Percentiles rank a stretch among this genome's conserved stretches.
These are phyloP conservation scores for Aphis craccivora DNA, from an alignment of 1,140 invertebrate species.

Conservation along the genomic window DNA sequence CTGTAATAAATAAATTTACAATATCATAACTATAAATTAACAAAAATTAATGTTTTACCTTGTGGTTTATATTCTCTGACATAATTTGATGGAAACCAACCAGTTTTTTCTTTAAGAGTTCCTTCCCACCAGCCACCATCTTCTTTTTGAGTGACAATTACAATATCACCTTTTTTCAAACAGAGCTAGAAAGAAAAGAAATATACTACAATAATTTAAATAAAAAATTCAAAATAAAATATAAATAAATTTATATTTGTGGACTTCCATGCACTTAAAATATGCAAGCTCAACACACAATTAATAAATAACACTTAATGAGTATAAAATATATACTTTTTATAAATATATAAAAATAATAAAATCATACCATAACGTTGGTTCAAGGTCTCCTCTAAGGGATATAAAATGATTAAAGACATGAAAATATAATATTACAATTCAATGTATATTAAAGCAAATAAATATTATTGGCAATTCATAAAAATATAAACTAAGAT, in stretches of 20 bases:
- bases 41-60: slow-evolving; percentile 50
- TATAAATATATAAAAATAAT: not conserved
- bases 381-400: slow-evolving; percentile 46
- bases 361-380: slow-evolving; percentile 36
- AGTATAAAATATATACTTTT: not conserved
- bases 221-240: not conserved
- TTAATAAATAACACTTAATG: not conserved
- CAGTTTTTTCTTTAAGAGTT: slow-evolving; percentile 90
- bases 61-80: slow-evolving; percentile 84
- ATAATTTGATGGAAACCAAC: slow-evolving; percentile 99
- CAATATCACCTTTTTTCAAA: slow-evolving; percentile 95
- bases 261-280: not conserved
- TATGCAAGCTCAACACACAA: not conserved
- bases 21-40: not conserved
- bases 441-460: not conserved
- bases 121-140: slow-evolving; percentile 99
- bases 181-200: slow-evolving; percentile 74
- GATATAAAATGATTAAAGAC: slow-evolving; percentile 44
- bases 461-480: not conserved
- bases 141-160: slow-evolving; percentile 90
- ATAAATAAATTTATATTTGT: not conserved
- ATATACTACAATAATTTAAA: not conserved
- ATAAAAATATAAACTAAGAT: not conserved
- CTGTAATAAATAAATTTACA: not conserved
- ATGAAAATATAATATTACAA: slow-evolving; percentile 53